Base-by-base conservation (phyloP, 2,888 invertebrate species). In the Archaeoteleia sp. region DNA sequence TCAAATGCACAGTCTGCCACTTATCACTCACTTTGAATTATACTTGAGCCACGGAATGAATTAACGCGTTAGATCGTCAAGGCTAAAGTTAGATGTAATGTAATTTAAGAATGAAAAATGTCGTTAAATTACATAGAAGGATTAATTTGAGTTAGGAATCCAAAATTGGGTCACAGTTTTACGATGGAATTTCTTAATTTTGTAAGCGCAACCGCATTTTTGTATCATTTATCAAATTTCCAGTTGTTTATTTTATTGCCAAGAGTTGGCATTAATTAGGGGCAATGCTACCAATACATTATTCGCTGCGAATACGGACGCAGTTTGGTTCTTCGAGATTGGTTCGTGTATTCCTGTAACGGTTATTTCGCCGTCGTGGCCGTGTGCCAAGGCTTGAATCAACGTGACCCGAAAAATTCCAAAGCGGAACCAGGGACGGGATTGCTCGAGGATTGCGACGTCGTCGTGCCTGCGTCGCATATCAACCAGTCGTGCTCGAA, bases 361-460 rank as follows among this genome's bases (percentile, higher is more conserved):
- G 65, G 63, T 63, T 65, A 70, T 67, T 67, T 68, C 48, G 63
- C 63, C 61, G 66, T 46, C 70, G 67, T 74, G 78, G 79, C 74
- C 65, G 54, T 45, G 67, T 74, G 78, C 79, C 77, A 75, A 61
- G 54, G 49, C 71, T 70, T 39, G 71, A 71, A 72, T 74, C 73
- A 74, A 74, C 77, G 75, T 74, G 78, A 78, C 74, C 74, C 75
- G 76, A 75, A 79, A 80, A 75, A 78, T 78, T 75, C 70, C 73
- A 15, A 45, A 65, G 67, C 58, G 54, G 62, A 72, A 35, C 55
- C 48, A 17, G 62, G 46, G 51, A 53, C 45, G 58, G 9, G 32
- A 29, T 12, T 20, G 8, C 5, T 35, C 48, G 40, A 17, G 40
- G 35, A 45, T 27, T 20, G 35, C 39, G 48, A 55, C 54, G 45